Base-by-base conservation (phyloP, 2,888 invertebrate genomes). In the Drosophila neonasuta region DNA sequence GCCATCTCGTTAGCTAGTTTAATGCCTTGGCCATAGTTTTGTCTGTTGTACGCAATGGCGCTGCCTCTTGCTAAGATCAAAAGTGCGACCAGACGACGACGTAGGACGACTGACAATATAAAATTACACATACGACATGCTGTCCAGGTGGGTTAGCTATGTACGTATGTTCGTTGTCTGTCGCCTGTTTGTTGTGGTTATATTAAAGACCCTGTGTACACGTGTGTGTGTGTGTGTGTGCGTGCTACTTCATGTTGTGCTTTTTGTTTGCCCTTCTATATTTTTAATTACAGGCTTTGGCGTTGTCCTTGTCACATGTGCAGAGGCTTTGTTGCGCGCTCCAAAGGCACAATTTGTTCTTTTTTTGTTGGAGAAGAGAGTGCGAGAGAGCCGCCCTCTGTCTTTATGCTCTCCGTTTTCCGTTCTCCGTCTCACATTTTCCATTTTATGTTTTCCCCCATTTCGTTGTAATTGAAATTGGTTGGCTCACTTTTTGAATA, bases 111-210 rank as follows among this genome's bases (percentile, higher is more conserved):
- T 66, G 71, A 83, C 79, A 74, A 79, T 83, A 79, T 74, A 62
- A 84, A 71, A 84, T 84, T 79, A 81, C 85, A 71, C 85, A 84
- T 84, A 84, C 80, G 84, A 71, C 75, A 62, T 30, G 81, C 68
- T 63, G 60, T 49, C 62, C 67, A 71, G 75, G 46, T 75, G 52
- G 59, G 61, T 56, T 62, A 70, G 58, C 61, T 71, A 45, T 41
- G 10, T 32, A 3, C 10, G 32, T 10, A 10, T 32, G 32, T 32
- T 20, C 39, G n/a, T 24, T 32, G n/a, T 44, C 17, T 39, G 30
- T 32, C 13, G 29, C n/a, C 15, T 54, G 60, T 72, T 77, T 76
- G 74, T 76, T 77, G 70, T 71, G 75, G 70, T 62, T 75, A 48
- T 74, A 68, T 68, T 68, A 56, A 46, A 67, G 62, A 5, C 24